Evolutionary conservation across 2,888 invertebrate genomes (phyloP), one percentile per base, ranked within the genome.

Genomic region (Netelia melanura): DNA sequence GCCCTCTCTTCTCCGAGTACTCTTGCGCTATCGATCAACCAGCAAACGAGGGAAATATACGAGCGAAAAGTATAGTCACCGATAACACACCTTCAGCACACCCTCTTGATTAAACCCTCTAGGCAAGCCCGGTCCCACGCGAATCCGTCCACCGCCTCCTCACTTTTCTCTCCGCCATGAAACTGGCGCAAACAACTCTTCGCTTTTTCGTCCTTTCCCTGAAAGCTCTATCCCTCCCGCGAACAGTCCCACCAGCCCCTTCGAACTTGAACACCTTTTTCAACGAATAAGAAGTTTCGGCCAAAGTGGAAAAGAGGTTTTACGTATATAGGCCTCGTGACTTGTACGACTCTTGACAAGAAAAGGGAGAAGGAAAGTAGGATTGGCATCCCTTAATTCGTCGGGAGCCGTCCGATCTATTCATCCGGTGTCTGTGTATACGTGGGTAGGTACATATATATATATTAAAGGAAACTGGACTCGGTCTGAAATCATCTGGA

Each of bases 41-140:
- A 38, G 3, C 54, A 17, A 11, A 56, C 52, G 23, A 56, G 17
- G 43, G 43, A 71, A 76, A 52, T 25, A 65, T 56, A 67, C 56
- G 5, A 43, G 48, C 62, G 11, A 76, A 81, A 30, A 64, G 70
- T 61, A 84, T 48, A 81, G 79, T 91, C 91, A 90, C 89, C 86
- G 87, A 86, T 87, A 87, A 89, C 86, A 84, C 83, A 89, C 89
- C 86, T 86, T 88, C 88, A 89, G 88, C 89, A 89, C 90, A 88
- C 88, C 89, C 89, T 91, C 90, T 90, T 91, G 90, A 92, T 92
- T 91, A 91, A 92, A 90, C 88, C 90, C 87, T 89, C 88, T 76
- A 87, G 90, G 88, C 90, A 90, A 25, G 52, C 30, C 38, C 38
- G 6, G 38, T 38, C 6, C 14, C 56, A 21, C 62, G 17, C 25